Conservation (phyloP, 2,113 vertebrate genomes). For the Kryptolebias marmoratus region DNA sequence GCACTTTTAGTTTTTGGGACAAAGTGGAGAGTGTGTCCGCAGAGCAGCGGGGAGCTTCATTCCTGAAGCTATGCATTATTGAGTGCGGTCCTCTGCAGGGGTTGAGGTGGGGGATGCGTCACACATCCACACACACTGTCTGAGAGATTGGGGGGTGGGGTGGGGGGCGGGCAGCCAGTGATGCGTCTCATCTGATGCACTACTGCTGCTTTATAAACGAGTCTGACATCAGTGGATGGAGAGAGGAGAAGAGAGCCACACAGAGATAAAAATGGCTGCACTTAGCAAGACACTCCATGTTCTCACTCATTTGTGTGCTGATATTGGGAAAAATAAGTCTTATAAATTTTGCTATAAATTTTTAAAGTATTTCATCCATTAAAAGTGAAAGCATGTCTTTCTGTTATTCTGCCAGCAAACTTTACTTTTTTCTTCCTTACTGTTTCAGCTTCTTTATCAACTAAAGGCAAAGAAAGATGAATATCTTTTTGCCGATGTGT, state of each 20-base stretch:
- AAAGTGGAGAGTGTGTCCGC: slow-evolving; percentile 32
- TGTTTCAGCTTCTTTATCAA: too few species aligned
- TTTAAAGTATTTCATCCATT: not conserved
- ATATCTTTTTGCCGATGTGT: too few species aligned
- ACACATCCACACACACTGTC: slow-evolving; percentile 14
- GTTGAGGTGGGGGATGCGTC: slow-evolving; percentile 7
- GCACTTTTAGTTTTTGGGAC: slow-evolving; percentile 38
- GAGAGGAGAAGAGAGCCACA: not conserved
- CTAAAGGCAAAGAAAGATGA: too few species aligned
- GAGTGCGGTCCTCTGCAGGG: slow-evolving; percentile 49
- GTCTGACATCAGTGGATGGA: slow-evolving; percentile 48
- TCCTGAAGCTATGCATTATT: slow-evolving; percentile 60
- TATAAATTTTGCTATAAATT: not conserved
- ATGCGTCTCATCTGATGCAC: slow-evolving; percentile 26
- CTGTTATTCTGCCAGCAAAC: slow-evolving; percentile 10
- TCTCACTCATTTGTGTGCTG: not conserved
- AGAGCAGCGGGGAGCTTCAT: slow-evolving; percentile 15
- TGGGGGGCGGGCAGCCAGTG: slow-evolving; percentile 9
- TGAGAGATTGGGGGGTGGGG: slow-evolving; percentile 4
- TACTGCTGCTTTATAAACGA: slow-evolving; percentile 41
- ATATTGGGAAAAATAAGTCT: not conserved
- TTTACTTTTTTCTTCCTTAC: not conserved
- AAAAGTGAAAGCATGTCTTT: not conserved
- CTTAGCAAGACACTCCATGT: not conserved
- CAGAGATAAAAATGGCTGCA: not conserved